Evolutionary conservation across 2,888 invertebrate species (phyloP).

Genomic region (Diloba caeruleocephala): DNA sequence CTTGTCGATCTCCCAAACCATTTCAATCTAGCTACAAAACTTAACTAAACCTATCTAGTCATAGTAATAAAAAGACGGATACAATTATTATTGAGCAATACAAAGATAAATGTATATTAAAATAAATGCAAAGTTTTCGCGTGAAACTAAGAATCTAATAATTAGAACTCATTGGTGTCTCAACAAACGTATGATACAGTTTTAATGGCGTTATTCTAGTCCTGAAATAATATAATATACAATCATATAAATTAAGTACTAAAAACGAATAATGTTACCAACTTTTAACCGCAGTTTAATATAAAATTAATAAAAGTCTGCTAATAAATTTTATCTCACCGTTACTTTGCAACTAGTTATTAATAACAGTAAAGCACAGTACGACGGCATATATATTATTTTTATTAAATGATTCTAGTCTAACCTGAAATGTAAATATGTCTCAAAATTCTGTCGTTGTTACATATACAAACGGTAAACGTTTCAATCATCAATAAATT

Average conservation of each 20-base stretch:
- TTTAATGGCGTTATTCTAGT: slow-evolving; percentile 35
- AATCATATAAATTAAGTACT: slow-evolving; percentile 29
- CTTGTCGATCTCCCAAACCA: slow-evolving; percentile 59
- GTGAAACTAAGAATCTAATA: slow-evolving; percentile 62
- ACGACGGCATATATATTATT: slow-evolving; percentile 27
- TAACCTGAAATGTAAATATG: slow-evolving; percentile 14
- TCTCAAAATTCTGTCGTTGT: slow-evolving; percentile 1
- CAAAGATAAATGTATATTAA: slow-evolving; percentile 67
- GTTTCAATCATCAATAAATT: neutral
- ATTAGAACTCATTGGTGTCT: slow-evolving; percentile 80
- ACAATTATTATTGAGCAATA: slow-evolving; percentile 76
- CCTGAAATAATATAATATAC: slow-evolving; percentile 40
- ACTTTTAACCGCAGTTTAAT: slow-evolving; percentile 13
- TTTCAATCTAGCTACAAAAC: slow-evolving; percentile 54
- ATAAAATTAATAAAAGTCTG: slow-evolving; percentile 12
- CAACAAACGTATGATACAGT: slow-evolving; percentile 49
- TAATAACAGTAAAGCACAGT: slow-evolving; percentile 38
- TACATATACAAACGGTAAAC: slow-evolving; percentile 7
- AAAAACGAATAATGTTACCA: slow-evolving; percentile 21
- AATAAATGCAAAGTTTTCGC: slow-evolving; percentile 70
- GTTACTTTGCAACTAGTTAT: slow-evolving; percentile 29
- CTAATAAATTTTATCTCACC: slow-evolving; percentile 30
- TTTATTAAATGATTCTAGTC: slow-evolving; percentile 27
- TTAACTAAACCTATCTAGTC: slow-evolving; percentile 47
- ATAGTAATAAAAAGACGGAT: slow-evolving; percentile 59